Evolutionary conservation across 2,888 invertebrate genomes (phyloP).

Genomic region (Linnaemya tessellans): DNA sequence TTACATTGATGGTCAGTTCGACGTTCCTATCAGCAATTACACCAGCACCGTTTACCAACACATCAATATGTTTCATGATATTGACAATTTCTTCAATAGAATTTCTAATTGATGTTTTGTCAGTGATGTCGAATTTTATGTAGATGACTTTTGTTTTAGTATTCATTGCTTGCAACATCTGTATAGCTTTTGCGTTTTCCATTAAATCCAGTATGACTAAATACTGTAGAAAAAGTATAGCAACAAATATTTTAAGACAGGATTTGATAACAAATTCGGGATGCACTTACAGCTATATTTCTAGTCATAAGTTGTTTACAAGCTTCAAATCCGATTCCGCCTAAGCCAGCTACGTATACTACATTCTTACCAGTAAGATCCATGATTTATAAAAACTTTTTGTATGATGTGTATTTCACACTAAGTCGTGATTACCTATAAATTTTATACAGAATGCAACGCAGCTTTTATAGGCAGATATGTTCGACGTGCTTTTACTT

Average conservation of each 20-base stretch:
- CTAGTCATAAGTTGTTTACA: constrained; percentile 73
- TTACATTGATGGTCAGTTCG: constrained; percentile 71
- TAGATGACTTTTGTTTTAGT: constrained; percentile 66
- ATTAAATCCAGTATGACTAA: constrained; percentile 72
- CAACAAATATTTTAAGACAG: not conserved
- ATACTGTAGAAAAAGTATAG: constrained; percentile 56
- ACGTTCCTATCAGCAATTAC: constrained; percentile 72
- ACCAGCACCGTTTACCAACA: constrained; percentile 74
- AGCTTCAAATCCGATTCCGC: constrained; percentile 74
- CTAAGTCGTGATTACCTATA: constrained; percentile 12
- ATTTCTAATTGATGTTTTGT: constrained; percentile 69
- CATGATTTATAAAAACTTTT: constrained; percentile 55
- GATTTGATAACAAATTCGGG: not conserved
- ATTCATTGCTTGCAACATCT: constrained; percentile 57
- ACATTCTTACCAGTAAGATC: constrained; percentile 72
- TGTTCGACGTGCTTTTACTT: not conserved
- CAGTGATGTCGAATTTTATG: constrained; percentile 73
- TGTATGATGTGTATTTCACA: constrained; percentile 8
- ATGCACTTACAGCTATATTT: constrained; percentile 72
- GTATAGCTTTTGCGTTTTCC: constrained; percentile 64
- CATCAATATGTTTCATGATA: constrained; percentile 72
- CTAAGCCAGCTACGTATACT: constrained; percentile 74
- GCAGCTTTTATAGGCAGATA: constrained; percentile 43
- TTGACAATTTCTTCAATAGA: constrained; percentile 63
- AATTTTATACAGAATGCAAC: not conserved